Percentiles rank a stretch among this genome's conserved stretches.
Conservation (phyloP, 2,888 invertebrate species). For the Torymus tubicola region DNA sequence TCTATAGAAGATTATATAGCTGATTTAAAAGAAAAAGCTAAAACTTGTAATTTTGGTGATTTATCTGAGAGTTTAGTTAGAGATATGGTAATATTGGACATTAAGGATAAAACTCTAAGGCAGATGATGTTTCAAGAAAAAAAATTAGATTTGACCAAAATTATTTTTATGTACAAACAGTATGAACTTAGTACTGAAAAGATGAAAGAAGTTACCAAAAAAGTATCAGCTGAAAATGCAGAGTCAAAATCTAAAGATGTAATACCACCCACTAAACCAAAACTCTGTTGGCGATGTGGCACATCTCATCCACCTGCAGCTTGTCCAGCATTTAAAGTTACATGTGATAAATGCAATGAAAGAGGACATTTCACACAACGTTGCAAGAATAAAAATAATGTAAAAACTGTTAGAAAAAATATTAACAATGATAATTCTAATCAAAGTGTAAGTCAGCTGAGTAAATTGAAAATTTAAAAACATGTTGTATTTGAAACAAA, state of each 20-base stretch:
- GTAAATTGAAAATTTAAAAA: neutral
- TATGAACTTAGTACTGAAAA: conserved; percentile 49
- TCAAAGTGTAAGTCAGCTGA: conserved; percentile 14
- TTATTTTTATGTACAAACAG: conserved; percentile 41
- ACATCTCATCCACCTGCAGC: conserved; percentile 37
- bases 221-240: conserved; percentile 27
- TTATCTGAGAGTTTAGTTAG: conserved; percentile 50
- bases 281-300: conserved; percentile 57
- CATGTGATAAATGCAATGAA: conserved; percentile 58
- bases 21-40: conserved; percentile 54
- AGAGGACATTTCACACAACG: conserved; percentile 56
- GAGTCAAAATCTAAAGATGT: neutral
- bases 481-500: neutral
- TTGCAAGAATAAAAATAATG: conserved; percentile 43
- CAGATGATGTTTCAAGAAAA: conserved; percentile 47
- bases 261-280: conserved; percentile 1
- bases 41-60: conserved; percentile 56
- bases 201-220: conserved; percentile 39
- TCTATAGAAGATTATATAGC: conserved; percentile 51
- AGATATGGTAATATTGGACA: conserved; percentile 55
- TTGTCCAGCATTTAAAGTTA: conserved; percentile 59
- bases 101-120: conserved; percentile 54
- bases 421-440: neutral
- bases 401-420: neutral
- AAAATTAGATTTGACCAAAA: conserved; percentile 44